Base-by-base conservation (phyloP, 35 echinoderm and acorn worm species). In the Eucidaris tribuloides region DNA sequence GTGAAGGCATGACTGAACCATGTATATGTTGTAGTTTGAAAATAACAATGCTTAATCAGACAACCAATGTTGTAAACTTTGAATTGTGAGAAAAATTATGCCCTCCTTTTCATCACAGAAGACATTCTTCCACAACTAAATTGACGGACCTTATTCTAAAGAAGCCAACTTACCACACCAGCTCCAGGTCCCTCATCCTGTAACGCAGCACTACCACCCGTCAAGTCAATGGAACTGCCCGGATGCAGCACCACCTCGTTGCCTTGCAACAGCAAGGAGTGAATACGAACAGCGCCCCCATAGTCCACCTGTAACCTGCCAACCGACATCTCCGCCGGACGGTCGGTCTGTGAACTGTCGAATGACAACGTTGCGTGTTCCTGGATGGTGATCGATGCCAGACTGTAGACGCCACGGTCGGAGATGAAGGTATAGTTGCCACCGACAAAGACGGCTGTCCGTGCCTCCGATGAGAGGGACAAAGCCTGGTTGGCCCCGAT, bases 241-340 rank as follows among this genome's bases (percentile, higher is more conserved):
- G 87, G 43, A 90, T 96, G 83, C 7, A 96, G 52, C 9, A 87
- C 42, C n/a, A 96, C 46, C 25, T 96, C 88, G 79, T 77, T 96
- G 9, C 87, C 83, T 39, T 82, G 64, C n/a, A 96, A 25, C 2
- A 37, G 25, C 27, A 96, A 65, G 6, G 27, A 58, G n/a, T 78
- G 54, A 6, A 77, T 82, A 58, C 70, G 11, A 38, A 96, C 30
- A 29, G 41, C 60, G 22, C 83, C 87, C 6, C 83, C 88, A 84
- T 91, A 96, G 27, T 91, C 83, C n/a, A 82, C 79, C 45, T 96
- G 88, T 29, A 96, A 43, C 28, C 45, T 46, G 30, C 84, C 90
- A 61, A 91, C 59, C 9, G 93, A 96, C 3, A 91, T 72, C 7
- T 79, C 38, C 1, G 71, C 40, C 2, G 39, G 32, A 25, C 62